Conservation (phyloP, 2,888 invertebrate genomes). For the Chrysolina haemoptera region DNA sequence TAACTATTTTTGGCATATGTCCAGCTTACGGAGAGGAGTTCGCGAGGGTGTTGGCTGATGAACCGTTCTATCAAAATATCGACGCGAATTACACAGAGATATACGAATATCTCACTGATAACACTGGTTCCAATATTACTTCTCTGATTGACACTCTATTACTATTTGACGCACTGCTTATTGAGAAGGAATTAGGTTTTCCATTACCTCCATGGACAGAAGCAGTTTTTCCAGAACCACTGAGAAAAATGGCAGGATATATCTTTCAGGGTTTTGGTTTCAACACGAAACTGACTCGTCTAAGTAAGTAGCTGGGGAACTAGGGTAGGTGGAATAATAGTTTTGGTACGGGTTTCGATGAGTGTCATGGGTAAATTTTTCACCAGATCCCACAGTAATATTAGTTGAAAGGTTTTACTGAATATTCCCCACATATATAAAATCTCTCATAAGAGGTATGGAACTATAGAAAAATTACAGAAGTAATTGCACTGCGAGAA, state of each 20-base stretch:
- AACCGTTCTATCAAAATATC: constrained; percentile 67
- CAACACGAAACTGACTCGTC: constrained; percentile 18
- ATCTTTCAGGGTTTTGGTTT: constrained; percentile 20
- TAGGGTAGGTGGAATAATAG: too few species aligned
- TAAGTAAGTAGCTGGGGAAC: constrained; percentile 28
- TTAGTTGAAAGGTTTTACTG: too few species aligned
- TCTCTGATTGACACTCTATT: neutral
- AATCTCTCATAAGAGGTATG: too few species aligned
- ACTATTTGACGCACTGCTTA: constrained; percentile 32
- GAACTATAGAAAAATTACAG: too few species aligned
- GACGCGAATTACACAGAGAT: constrained; percentile 72
- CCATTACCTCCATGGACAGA: constrained; percentile 39
- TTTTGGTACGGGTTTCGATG: too few species aligned
- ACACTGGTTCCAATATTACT: constrained; percentile 26
- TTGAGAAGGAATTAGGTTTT: constrained; percentile 34
- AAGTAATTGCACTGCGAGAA: too few species aligned
- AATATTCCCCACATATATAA: too few species aligned
- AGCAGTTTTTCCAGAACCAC: constrained; percentile 42
- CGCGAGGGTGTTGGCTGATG: constrained; percentile 13
- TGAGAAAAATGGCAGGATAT: constrained; percentile 21
- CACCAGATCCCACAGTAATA: too few species aligned
- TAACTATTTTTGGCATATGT: constrained; percentile 8
- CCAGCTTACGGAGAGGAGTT: constrained; percentile 14
- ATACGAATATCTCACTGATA: constrained; percentile 58
- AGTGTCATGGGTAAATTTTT: too few species aligned